Conservation (phyloP, 2,888 invertebrate species). For the Spilarctia lutea region DNA sequence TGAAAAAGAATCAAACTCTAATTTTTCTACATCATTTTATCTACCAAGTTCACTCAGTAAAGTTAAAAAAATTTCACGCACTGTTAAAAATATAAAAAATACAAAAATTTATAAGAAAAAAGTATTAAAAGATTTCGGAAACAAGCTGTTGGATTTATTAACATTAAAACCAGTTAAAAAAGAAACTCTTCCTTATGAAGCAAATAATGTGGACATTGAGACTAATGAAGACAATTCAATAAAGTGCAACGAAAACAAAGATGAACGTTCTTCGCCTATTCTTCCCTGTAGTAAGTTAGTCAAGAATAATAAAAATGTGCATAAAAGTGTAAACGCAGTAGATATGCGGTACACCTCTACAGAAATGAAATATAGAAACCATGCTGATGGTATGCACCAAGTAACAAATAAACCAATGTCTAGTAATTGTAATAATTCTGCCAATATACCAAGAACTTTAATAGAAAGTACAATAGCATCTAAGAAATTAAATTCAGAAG, state of each 20-base stretch:
- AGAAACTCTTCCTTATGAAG: conserved; percentile 8
- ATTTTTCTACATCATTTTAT: not conserved
- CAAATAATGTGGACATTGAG: conserved; percentile 2
- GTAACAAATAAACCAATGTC: not conserved
- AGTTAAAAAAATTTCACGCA: not conserved
- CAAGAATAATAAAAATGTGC: conserved; percentile 29
- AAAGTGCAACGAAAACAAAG: conserved; percentile 14
- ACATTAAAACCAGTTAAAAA: not conserved
- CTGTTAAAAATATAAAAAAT: conserved; percentile 31
- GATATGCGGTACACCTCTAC: not conserved
- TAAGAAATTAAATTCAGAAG: not conserved
- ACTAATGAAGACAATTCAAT: conserved; percentile 3
- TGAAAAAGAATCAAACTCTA: not conserved
- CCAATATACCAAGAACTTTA: not conserved
- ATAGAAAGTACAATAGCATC: not conserved
- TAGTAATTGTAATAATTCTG: not conserved
- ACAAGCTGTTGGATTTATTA: not conserved
- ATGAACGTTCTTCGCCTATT: conserved; percentile 36
- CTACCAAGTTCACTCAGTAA: not conserved
- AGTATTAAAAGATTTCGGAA: conserved; percentile 16
- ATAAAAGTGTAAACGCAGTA: not conserved
- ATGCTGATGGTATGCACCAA: not conserved
- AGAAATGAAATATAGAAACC: not conserved
- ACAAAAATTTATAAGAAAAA: conserved; percentile 10
- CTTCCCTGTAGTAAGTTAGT: conserved; percentile 24